Percentiles rank a stretch among this genome's conserved stretches.
Evolutionary conservation across 2,888 invertebrate genomes (phyloP).

Genomic region (Biston stratarius): DNA sequence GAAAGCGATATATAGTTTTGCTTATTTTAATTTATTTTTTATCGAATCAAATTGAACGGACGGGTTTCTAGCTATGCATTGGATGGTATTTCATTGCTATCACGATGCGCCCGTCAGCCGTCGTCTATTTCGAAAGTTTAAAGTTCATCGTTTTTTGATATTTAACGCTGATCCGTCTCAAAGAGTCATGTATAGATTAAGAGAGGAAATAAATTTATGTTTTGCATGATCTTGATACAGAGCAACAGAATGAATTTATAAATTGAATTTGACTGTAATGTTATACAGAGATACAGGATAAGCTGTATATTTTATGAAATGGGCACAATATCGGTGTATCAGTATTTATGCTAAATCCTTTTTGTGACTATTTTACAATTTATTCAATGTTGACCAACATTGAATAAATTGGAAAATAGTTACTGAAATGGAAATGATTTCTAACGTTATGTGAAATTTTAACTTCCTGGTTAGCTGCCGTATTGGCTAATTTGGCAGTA

Average conservation of each 20-base stretch:
- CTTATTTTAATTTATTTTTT: constrained; percentile 86
- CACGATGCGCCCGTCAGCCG: constrained; percentile 68
- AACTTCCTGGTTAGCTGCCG: too few relatives aligned
- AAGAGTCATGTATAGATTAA: constrained; percentile 45
- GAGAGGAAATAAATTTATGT: constrained; percentile 45
- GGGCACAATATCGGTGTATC: constrained; percentile 28
- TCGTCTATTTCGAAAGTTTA: constrained; percentile 71
- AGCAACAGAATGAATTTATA: constrained; percentile 38
- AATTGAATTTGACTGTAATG: constrained; percentile 40
- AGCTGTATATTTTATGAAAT: constrained; percentile 35
- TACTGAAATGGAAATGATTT: too few relatives aligned
- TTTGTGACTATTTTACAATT: too few relatives aligned
- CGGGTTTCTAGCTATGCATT: constrained; percentile 74
- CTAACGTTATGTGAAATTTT: too few relatives aligned
- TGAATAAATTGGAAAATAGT: constrained; percentile 17
- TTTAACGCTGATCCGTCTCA: constrained; percentile 62
- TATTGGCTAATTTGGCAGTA: too few relatives aligned
- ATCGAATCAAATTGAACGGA: constrained; percentile 80
- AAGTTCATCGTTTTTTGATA: constrained; percentile 76
- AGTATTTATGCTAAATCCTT: constrained; percentile 28
- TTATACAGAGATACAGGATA: constrained; percentile 32
- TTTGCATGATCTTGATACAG: constrained; percentile 49
- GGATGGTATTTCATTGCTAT: constrained; percentile 66
- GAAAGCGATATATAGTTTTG: constrained; percentile 49
- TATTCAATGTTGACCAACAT: constrained; percentile 15